These are phyloP conservation scores for Branchellion lobata DNA, from an alignment of 2,888 invertebrate genomes.

Conservation along the genomic window DNA sequence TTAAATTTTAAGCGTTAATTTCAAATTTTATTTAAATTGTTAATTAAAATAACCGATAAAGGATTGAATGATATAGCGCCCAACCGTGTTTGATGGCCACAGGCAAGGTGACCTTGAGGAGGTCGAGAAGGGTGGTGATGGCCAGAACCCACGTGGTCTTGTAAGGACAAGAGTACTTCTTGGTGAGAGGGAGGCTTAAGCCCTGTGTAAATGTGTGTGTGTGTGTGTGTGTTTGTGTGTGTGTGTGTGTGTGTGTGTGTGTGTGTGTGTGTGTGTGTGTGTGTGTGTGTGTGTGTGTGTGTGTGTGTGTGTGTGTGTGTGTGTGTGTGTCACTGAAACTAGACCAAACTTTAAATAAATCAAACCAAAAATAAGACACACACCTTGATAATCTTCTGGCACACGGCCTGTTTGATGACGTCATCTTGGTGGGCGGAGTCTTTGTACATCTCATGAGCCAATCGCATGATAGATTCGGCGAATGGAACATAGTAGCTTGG, in stretches of 20 bases:
- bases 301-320: too few relatives aligned
- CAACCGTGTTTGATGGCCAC: constrained; percentile 77
- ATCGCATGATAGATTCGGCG: constrained; percentile 76
- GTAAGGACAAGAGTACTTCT: constrained; percentile 79
- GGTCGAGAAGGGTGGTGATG: constrained; percentile 74
- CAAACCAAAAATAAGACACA: too few relatives aligned
- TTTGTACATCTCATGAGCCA: constrained; percentile 75
- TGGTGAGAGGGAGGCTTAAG: constrained; percentile 73
- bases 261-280: too few relatives aligned
- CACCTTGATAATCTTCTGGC: constrained; percentile 72
- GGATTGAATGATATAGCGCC: too few relatives aligned
- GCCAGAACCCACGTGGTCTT: constrained; percentile 81
- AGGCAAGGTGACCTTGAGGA: constrained; percentile 81
- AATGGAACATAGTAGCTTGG: constrained; percentile 78
- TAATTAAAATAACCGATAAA: background rate
- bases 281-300: too few relatives aligned
- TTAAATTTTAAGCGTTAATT: background rate
- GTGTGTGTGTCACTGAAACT: too few relatives aligned
- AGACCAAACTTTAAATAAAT: too few relatives aligned
- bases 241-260: background rate
- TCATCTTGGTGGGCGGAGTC: constrained; percentile 72
- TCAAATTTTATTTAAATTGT: background rate
- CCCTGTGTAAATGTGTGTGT: constrained; percentile 62
- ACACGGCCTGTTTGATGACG: constrained; percentile 73
- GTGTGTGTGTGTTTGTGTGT: background rate